A percentile compares a stretch with the other conserved stretches of the same genome.
phyloP scores from a whole-genome alignment of 2,797 vertebrate genomes.

The Vespertilio murinus region DNA sequence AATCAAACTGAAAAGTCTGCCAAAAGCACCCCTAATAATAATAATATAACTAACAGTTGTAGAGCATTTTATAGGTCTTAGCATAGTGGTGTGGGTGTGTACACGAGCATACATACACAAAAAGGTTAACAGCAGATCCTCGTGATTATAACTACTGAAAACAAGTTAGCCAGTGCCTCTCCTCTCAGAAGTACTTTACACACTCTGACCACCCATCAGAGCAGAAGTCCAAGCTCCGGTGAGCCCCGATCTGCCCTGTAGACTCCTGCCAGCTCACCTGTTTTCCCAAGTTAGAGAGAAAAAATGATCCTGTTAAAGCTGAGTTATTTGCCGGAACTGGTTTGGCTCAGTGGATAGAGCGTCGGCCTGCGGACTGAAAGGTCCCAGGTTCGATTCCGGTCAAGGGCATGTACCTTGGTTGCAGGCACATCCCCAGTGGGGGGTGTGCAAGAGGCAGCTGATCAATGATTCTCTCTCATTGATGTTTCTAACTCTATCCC shows the following conservation, averaged over 20 bases:
- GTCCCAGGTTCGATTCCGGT: too few species aligned
- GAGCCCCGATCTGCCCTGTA: not conserved
- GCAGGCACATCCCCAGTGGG: too few species aligned
- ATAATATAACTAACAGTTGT: not conserved
- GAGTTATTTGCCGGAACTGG: not conserved
- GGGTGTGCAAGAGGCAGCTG: too few species aligned
- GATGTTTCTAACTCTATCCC: too few species aligned
- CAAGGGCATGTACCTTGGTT: too few species aligned
- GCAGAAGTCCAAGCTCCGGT: not conserved
- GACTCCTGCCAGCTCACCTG: not conserved
- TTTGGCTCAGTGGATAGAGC: too few species aligned
- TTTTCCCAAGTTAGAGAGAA: not conserved
- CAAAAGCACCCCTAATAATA: not conserved
- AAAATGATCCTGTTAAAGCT: not conserved
- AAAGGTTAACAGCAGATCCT: not conserved
- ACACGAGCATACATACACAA: not conserved
- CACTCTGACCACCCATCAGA: not conserved
- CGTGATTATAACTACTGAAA: not conserved
- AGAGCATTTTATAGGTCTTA: not conserved
- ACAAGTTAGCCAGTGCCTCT: not conserved
- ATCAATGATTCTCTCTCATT: too few species aligned
- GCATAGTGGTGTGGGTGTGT: not conserved
- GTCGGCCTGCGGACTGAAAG: too few species aligned
- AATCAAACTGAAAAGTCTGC: not conserved
- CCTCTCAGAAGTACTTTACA: not conserved